Conservation (phyloP, 2,888 invertebrate species). For the Coenonympha arcania region DNA sequence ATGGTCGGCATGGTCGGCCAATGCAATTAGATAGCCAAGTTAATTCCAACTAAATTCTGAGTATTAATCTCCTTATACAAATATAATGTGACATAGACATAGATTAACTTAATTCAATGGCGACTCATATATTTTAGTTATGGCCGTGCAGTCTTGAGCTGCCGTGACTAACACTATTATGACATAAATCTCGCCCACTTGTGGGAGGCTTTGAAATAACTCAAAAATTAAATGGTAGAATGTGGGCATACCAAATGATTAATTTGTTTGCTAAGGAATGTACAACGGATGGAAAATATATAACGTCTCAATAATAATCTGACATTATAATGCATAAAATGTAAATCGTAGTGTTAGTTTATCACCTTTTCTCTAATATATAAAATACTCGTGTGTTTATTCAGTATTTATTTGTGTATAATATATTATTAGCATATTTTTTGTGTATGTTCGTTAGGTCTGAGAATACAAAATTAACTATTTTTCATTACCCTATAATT, state of each 20-base stretch:
- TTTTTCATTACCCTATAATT: too few relatives aligned
- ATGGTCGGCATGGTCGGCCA: too few relatives aligned
- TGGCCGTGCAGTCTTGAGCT: not conserved
- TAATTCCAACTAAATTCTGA: not conserved
- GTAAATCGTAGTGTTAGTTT: too few relatives aligned
- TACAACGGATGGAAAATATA: too few relatives aligned
- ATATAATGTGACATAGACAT: not conserved
- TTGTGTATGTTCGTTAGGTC: too few relatives aligned
- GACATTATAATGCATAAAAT: too few relatives aligned
- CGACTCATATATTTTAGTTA: constrained; percentile 5
- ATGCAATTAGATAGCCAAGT: not conserved
- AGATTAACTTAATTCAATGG: not conserved
- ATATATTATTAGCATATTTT: too few relatives aligned
- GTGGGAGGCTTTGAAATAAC: not conserved
- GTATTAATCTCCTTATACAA: not conserved
- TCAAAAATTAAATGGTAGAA: constrained; percentile 1
- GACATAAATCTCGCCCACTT: constrained; percentile 10
- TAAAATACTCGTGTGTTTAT: too few relatives aligned
- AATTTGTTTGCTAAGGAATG: constrained; percentile 18
- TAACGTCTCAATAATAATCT: too few relatives aligned
- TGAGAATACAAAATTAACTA: too few relatives aligned
- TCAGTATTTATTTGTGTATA: too few relatives aligned
- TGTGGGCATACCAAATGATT: not conserved
- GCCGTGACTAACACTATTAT: constrained; percentile 11
- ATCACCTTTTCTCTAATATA: too few relatives aligned